phyloP scores from a whole-genome alignment of 2,113 vertebrate genomes.

The Probosciger aterrimus region DNA sequence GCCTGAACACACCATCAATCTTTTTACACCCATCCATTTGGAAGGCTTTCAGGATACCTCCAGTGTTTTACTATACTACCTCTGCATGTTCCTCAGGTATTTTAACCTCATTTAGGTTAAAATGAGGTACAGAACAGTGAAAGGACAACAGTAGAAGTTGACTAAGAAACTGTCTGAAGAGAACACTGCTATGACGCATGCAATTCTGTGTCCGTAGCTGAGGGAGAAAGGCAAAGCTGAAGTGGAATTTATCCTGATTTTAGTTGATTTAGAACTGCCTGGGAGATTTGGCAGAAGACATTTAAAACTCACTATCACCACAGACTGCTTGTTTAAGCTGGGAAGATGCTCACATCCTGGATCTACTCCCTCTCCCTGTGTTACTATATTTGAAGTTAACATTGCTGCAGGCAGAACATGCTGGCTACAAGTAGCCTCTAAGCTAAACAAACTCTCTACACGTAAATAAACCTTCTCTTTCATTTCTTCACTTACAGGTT shows the following conservation, averaged over 20 bases:
- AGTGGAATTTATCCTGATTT: not conserved
- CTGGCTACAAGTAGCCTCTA: not conserved
- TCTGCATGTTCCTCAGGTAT: not conserved
- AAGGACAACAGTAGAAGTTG: not conserved
- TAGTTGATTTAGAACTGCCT: not conserved
- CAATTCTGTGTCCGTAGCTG: not conserved
- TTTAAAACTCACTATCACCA: not conserved
- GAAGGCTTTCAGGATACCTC: not conserved
- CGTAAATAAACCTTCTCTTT: not conserved
- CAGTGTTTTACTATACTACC: not conserved
- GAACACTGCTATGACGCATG: not conserved
- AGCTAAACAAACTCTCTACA: not conserved
- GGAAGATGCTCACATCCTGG: not conserved
- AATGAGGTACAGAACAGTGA: not conserved
- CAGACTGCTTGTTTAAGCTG: not conserved
- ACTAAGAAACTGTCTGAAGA: not conserved
- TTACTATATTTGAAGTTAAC: not conserved
- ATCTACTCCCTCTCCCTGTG: not conserved
- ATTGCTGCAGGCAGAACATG: not conserved
- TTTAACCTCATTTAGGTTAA: not conserved
- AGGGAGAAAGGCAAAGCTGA: not conserved
- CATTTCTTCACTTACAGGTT: not conserved
- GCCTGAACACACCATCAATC: not conserved
- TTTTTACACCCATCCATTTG: not conserved
- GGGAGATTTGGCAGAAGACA: not conserved